A percentile compares a stretch with the other conserved stretches of the same genome.
phyloP scores from a whole-genome alignment of 2,113 vertebrate species.

The Myotis davidii region DNA sequence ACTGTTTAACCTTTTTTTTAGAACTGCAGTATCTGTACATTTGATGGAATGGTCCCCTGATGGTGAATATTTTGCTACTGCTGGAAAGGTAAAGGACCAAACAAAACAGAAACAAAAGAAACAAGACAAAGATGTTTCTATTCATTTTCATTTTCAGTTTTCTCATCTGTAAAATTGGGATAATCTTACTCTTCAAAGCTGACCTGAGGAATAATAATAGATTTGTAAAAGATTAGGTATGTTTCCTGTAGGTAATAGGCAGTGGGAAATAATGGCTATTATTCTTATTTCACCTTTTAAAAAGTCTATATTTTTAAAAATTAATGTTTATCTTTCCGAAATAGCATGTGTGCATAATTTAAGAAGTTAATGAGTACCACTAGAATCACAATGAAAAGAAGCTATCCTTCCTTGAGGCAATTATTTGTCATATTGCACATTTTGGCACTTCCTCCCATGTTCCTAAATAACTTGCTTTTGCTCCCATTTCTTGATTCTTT shows the following conservation, averaged over 20 bases:
- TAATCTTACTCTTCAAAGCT: background rate
- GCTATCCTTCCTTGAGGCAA: background rate
- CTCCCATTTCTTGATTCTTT: background rate
- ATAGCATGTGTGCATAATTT: background rate
- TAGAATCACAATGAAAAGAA: background rate
- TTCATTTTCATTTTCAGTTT: conserved; percentile 8
- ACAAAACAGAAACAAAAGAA: background rate
- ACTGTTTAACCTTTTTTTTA: conserved; percentile 71
- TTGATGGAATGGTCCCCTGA: conserved; percentile 98
- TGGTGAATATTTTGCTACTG: conserved; percentile 98
- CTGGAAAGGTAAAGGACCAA: conserved; percentile 92
- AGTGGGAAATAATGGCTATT: background rate
- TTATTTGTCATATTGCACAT: background rate
- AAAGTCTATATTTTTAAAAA: background rate
- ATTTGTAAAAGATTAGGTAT: background rate
- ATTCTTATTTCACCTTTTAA: background rate
- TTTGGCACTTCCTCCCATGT: background rate
- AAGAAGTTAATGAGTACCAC: conserved; percentile 1
- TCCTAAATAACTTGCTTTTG: background rate
- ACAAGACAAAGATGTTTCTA: background rate
- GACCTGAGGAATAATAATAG: background rate
- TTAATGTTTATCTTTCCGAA: conserved; percentile 16
- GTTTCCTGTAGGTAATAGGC: background rate
- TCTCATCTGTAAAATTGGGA: background rate
- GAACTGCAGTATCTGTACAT: conserved; percentile 95